These are phyloP conservation scores for Delphinapterus leucas DNA, from an alignment of 2,113 vertebrate species.

Conservation along the genomic window DNA sequence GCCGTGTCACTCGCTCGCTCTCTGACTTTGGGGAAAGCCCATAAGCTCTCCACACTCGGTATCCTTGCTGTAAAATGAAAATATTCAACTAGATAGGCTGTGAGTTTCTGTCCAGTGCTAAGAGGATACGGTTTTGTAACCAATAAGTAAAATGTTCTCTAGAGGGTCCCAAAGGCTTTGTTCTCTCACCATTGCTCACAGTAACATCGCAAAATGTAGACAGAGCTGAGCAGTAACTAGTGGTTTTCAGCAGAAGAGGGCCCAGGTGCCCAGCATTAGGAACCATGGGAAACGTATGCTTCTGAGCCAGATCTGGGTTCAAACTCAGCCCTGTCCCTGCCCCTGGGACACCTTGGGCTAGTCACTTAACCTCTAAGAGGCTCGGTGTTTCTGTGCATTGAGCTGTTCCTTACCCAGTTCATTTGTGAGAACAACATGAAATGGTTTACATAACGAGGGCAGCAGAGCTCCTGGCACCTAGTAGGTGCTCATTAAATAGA, in stretches of 20 bases:
- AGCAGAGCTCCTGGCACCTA: background rate
- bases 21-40: background rate
- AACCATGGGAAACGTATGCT: rapidly evolving
- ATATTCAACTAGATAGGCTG: background rate
- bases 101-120: background rate
- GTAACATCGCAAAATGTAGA: background rate
- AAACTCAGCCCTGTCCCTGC: rapidly evolving
- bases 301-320: background rate
- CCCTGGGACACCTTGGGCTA: background rate
- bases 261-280: background rate
- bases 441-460: rapidly evolving
- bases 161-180: background rate
- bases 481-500: background rate
- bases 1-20: rapidly evolving
- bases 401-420: background rate
- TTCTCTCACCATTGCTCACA: background rate
- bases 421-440: background rate
- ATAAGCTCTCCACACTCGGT: no score
- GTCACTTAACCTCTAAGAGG: background rate
- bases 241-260: background rate
- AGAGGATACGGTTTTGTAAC: background rate
- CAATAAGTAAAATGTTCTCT: background rate
- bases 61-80: background rate
- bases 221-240: background rate
- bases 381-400: background rate